Base-by-base conservation (phyloP, 2,113 vertebrate species). In the Epinephelus cyanopodus region DNA sequence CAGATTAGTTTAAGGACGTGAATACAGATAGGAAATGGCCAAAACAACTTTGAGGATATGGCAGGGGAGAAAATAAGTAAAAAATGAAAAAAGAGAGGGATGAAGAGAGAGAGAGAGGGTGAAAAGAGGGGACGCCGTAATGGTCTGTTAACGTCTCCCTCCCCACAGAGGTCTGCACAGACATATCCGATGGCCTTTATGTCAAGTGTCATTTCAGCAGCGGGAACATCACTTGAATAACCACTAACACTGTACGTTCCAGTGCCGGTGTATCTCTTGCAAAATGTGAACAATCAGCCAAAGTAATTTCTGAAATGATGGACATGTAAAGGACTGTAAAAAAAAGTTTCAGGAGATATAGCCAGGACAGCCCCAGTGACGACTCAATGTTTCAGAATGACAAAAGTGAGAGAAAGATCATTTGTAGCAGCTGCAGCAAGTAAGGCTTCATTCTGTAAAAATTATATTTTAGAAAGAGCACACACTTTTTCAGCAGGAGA, bases 1-100 rank as follows among this genome's bases (percentile, higher is more conserved):
- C 90, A 95, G 94, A 94, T 95, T 92, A 96, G 94, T 90, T 88
- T 89, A 90, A 92, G 87, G 61, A 86, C 65, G 52, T 90, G 93
- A 93, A 94, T 83, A 74, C 85, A 84, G 91, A 94, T 87, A 69
- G 81, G 87, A 94, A 90, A 88, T 89, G 88, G 90, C 85, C 88
- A 80, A 81, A 91, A 90, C 86, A 91, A 86, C 82, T 91, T 86
- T 64, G 77, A 90, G 79, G 77, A 65, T 66, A 33, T 47, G 79
- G 85, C 79, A 73, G 89, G 48, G 50, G 50, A 87, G 76, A 82
- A 90, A 91, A 86, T 88, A 82, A 93, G 74, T 86, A 90, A 72
- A 73, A 91, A 93, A 92, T 87, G 80, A 82, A 79, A 73, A 11
- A 9, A 17, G 39, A 7, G 74, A 65, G 58, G 6, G 48, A 48